Evolutionary conservation across 2,888 invertebrate species (phyloP).

Genomic region (Drepanosiphum platanoidis): DNA sequence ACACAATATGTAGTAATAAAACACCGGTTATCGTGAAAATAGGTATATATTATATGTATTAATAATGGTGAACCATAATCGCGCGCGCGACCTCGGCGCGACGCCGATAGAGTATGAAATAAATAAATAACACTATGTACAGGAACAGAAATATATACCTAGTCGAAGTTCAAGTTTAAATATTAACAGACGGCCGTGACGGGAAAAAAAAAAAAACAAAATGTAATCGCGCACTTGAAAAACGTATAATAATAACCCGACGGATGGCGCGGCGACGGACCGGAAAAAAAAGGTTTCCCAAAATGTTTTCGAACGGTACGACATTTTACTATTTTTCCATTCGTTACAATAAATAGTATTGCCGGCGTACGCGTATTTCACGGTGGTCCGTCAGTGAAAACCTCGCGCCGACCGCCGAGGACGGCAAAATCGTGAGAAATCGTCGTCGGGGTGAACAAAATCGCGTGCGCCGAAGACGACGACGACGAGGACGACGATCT

Average conservation of each 20-base stretch:
- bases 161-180: slow-evolving; percentile 62
- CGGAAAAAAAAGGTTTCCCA: slow-evolving; percentile 23
- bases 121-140: slow-evolving; percentile 24
- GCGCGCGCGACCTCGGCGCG: slow-evolving; percentile 39
- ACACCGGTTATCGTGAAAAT: neutral
- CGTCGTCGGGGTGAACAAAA: neutral
- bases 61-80: neutral
- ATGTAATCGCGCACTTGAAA: slow-evolving; percentile 35
- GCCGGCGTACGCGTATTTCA: neutral
- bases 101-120: slow-evolving; percentile 26
- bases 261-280: neutral
- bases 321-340: neutral
- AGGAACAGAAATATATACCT: too few species aligned
- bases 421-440: neutral
- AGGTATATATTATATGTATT: neutral
- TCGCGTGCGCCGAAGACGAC: neutral
- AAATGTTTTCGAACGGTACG: neutral
- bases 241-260: slow-evolving; percentile 16
- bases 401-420: neutral
- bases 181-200: slow-evolving; percentile 46
- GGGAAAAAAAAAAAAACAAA: neutral
- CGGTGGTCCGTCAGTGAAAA: neutral
- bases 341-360: neutral
- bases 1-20: neutral
- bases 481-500: neutral